phyloP scores from a whole-genome alignment of 2,113 vertebrate species.

The Thunnus thynnus region DNA sequence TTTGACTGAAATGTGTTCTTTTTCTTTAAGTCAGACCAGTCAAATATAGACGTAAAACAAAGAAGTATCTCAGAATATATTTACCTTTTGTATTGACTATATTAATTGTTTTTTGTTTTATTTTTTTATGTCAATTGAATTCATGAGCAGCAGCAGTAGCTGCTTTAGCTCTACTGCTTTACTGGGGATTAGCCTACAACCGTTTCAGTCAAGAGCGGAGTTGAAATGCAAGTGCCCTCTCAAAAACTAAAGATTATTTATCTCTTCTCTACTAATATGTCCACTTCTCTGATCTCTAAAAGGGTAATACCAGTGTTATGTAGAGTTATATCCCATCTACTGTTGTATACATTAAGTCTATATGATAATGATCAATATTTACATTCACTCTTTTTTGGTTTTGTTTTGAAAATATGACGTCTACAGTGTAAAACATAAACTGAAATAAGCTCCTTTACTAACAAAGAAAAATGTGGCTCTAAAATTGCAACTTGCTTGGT shows the following conservation, averaged over 20 bases:
- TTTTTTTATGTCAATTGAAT: neutral
- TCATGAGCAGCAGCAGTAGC: neutral
- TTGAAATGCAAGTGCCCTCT: slow-evolving; percentile 29
- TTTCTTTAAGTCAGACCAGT: neutral
- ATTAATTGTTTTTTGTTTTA: neutral
- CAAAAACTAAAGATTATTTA: slow-evolving; percentile 14
- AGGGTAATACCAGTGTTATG: slow-evolving; percentile 57
- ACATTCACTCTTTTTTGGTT: neutral
- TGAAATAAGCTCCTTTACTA: slow-evolving; percentile 5
- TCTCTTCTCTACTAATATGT: neutral
- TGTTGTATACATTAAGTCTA: neutral
- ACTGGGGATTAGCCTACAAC: neutral
- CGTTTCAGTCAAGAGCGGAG: slow-evolving; percentile 47
- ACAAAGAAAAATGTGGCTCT: neutral
- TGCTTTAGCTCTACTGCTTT: neutral
- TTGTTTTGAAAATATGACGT: neutral
- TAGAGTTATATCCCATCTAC: neutral
- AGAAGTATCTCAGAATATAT: neutral
- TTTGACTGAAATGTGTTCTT: slow-evolving; percentile 39
- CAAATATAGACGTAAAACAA: neutral
- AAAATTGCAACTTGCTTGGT: neutral
- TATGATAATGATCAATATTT: neutral
- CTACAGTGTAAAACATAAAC: neutral
- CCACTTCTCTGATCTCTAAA: slow-evolving; percentile 41
- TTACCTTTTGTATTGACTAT: neutral